These are phyloP conservation scores for Maconellicoccus hirsutus DNA, from an alignment of 1,140 invertebrate genomes.

Conservation along the genomic window DNA sequence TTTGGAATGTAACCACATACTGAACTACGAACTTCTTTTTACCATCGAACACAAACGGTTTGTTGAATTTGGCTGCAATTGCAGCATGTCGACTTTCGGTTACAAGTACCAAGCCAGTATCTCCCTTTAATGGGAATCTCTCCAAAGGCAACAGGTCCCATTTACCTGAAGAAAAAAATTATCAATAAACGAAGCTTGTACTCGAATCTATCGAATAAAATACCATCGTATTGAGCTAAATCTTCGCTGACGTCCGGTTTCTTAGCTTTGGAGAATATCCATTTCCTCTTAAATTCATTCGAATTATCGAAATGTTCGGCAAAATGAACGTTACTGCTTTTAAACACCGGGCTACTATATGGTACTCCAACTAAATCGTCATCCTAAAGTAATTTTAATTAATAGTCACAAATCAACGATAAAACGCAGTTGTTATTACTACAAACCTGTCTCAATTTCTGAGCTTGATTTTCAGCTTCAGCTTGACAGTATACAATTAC, in stretches of 20 bases:
- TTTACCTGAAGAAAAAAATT: constrained; percentile 38
- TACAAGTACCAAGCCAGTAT: constrained; percentile 81
- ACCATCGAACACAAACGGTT: constrained; percentile 72
- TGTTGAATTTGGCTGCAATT: constrained; percentile 67
- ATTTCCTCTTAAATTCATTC: constrained; percentile 59
- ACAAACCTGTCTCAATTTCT: constrained; percentile 11
- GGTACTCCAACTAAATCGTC: constrained; percentile 9
- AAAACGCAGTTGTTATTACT: too few species aligned
- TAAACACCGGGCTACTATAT: background rate
- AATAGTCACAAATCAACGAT: too few species aligned
- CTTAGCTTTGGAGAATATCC: constrained; percentile 83
- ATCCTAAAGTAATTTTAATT: constrained; percentile 1
- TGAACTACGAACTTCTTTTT: constrained; percentile 81
- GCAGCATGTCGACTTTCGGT: constrained; percentile 95
- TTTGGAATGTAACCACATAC: constrained; percentile 80
- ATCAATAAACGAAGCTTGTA: background rate
- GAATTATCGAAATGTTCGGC: constrained; percentile 81
- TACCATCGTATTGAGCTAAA: constrained; percentile 91
- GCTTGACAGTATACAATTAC: background rate
- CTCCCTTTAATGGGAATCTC: constrained; percentile 62
- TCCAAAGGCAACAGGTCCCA: constrained; percentile 69
- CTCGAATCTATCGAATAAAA: background rate
- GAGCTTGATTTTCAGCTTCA: background rate
- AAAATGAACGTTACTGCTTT: constrained; percentile 43
- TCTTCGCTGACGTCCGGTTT: constrained; percentile 85